Percentiles rank a stretch among this genome's conserved stretches.
Conservation (phyloP, 2,888 invertebrate species). For the Zele albiditarsus region DNA sequence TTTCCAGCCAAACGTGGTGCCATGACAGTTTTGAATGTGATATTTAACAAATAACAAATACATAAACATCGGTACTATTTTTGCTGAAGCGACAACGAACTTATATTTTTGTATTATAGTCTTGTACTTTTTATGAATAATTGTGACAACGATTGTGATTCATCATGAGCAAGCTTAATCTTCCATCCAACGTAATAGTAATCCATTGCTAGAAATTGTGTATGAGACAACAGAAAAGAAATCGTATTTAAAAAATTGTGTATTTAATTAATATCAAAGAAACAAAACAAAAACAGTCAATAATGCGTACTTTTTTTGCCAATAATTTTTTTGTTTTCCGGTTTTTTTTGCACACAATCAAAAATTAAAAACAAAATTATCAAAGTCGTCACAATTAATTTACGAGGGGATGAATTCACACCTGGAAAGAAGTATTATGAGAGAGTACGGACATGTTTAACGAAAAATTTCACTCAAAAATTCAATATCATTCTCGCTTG, state of each 20-base stretch:
- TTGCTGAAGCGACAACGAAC: slow-evolving; percentile 10
- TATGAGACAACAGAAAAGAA: not conserved
- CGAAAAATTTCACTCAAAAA: slow-evolving; percentile 65
- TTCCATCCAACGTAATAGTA: slow-evolving; percentile 12
- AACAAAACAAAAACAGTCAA: not conserved
- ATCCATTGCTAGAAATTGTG: slow-evolving; percentile 14
- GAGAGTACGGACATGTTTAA: slow-evolving; percentile 68
- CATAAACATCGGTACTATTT: slow-evolving; percentile 7
- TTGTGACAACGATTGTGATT: slow-evolving; percentile 30
- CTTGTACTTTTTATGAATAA: slow-evolving; percentile 17
- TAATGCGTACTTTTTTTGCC: not conserved
- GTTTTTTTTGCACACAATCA: not conserved
- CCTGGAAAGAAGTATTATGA: slow-evolving; percentile 74
- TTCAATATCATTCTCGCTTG: slow-evolving; percentile 74
- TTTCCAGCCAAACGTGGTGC: slow-evolving; percentile 38
- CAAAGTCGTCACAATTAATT: slow-evolving; percentile 74
- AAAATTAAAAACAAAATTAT: slow-evolving; percentile 4
- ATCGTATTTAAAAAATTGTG: not conserved
- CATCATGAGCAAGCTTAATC: slow-evolving; percentile 10
- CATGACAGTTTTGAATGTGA: slow-evolving; percentile 43
- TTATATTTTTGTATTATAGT: slow-evolving; percentile 35
- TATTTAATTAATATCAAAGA: not conserved
- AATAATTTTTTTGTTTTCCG: not conserved
- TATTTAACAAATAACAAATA: slow-evolving; percentile 25
- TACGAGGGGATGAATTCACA: slow-evolving; percentile 72